Base-by-base conservation (phyloP, 2,113 vertebrate genomes). In the Turnix velox region DNA sequence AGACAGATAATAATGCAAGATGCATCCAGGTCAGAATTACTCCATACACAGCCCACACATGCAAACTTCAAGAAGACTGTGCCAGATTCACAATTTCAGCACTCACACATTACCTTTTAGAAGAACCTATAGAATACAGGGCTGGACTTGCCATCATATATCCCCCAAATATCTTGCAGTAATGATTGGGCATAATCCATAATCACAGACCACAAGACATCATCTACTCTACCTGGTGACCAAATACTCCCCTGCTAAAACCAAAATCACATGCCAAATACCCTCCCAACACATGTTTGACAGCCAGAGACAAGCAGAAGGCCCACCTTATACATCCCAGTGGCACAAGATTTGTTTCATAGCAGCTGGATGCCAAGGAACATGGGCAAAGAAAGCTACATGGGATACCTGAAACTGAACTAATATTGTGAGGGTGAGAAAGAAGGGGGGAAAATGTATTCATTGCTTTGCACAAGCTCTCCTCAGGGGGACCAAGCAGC, bases 141-240 rank as follows among this genome's bases (percentile, higher is more conserved):
- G 23, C 24, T 45, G 28, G 22, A 66, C 51, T 28, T 72, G 52
- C 40, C 40, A 30, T 62, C 63, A 58, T 6, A 49, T 8, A 18
- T 30, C 6, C 28, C 23, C 30, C 31, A 73, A 46, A 80, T 12
- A 57, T 8, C 43, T 30, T 58, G 24, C 18, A 35, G 40, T 6
- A 76, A 79, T 20, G 23, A 68, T 19, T 25, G 73, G 58, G 18
- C 30, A 46, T 71, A 88, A 73, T 20, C 18, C 5, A 0, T 45
- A 73, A 80, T 37, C 35, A 8, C 51, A 80, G 63, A 73, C 16
- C 4, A 4, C 49, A 77, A 69, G 3, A 69, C 0, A 0, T 14
- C 54, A 58, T 42, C 57, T 39, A 2, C 15, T 61, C 40, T 57
- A 80, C 30, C 16, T 67, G 42, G 14, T 40, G 63, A 65, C 30